Conservation (phyloP, 2,113 vertebrate genomes). For the Scomber japonicus region DNA sequence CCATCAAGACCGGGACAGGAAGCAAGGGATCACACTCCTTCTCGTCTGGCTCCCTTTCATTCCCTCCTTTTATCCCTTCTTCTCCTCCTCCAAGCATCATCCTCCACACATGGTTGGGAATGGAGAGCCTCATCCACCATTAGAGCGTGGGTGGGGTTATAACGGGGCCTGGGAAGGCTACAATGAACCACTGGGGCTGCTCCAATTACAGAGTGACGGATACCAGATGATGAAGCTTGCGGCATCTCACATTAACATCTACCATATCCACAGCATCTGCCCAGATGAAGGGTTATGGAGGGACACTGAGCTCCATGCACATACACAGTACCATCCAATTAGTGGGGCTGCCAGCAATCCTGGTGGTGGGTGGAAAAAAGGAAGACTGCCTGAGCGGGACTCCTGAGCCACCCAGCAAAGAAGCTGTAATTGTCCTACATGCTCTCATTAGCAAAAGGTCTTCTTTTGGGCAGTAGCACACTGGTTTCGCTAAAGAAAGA, state of each 20-base stretch:
- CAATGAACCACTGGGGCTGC: slow-evolving; percentile 64
- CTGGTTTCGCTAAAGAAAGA: neutral
- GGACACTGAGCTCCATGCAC: slow-evolving; percentile 49
- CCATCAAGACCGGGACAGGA: slow-evolving; percentile 65
- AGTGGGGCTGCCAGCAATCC: slow-evolving; percentile 59
- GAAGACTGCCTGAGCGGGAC: slow-evolving; percentile 19
- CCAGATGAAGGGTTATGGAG: slow-evolving; percentile 64
- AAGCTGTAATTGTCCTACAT: slow-evolving; percentile 44
- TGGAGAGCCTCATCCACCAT: slow-evolving; percentile 55
- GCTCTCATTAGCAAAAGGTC: slow-evolving; percentile 54
- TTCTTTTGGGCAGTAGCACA: slow-evolving; percentile 12
- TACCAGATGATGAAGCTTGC: slow-evolving; percentile 75
- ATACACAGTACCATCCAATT: slow-evolving; percentile 67
- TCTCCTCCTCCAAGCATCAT: slow-evolving; percentile 43
- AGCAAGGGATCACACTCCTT: slow-evolving; percentile 56
- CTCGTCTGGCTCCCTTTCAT: slow-evolving; percentile 54
- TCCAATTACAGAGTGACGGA: slow-evolving; percentile 78
- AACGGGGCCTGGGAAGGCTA: slow-evolving; percentile 67
- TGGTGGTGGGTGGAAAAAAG: slow-evolving; percentile 52
- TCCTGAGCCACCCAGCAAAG: slow-evolving; percentile 49
- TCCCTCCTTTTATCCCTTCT: slow-evolving; percentile 40
- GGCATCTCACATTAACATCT: slow-evolving; percentile 68
- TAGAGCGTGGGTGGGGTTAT: slow-evolving; percentile 68
- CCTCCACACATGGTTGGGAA: slow-evolving; percentile 65
- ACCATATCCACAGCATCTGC: slow-evolving; percentile 69